Evolutionary conservation across 2,888 invertebrate genomes (phyloP), one percentile per base, ranked within the genome.

Genomic region (Tigriopus californicus): DNA sequence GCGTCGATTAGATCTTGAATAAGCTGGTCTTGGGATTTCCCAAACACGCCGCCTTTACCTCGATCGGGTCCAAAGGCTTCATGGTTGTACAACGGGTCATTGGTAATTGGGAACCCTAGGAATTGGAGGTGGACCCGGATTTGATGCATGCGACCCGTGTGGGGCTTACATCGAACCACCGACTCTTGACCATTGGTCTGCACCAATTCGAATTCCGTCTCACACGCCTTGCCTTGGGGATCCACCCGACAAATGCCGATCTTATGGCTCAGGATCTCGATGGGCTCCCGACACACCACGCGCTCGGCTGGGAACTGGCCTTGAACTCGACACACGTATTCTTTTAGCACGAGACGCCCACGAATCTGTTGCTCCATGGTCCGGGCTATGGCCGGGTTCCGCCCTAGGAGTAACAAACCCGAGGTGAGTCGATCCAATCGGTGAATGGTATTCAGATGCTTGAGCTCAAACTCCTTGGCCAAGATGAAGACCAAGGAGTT

Each of bases 81-180:
- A 71, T 90, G 89, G 72, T 97, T 98, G 76, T 99, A 98, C 1
- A 98, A 75, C 0, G 91, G 90, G 72, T 98, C 98, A 70, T 97
- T 97, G 8, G 92, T 84, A 58, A 98, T 97, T 13, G 98, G 98
- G 73, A 85, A 89, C 47, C 97, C 91, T 87, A 98, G 77, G 73
- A 86, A 98, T 74, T 99, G 98, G 63, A 97, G 79, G 73, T 99
- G 98, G 40, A 98, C 94, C 64, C 98, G 79, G 66, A 98, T 98
- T 75, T 98, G 98, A 72, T 98, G 98, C 83, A 97, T 98, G 63
- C 98, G 77, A 1, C 98, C 98, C 1, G 97, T 97, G 68, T 85
- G 83, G 1, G 97, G 97, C 68, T 83, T 82, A 75, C 94, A 95
- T 41, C 86, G 78, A 10, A 98, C 92, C 33, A 95, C 86, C 68